Evolutionary conservation across 2,113 vertebrate genomes (phyloP), one percentile per base, ranked within the genome.

Genomic region (Ploceus nigricollis): DNA sequence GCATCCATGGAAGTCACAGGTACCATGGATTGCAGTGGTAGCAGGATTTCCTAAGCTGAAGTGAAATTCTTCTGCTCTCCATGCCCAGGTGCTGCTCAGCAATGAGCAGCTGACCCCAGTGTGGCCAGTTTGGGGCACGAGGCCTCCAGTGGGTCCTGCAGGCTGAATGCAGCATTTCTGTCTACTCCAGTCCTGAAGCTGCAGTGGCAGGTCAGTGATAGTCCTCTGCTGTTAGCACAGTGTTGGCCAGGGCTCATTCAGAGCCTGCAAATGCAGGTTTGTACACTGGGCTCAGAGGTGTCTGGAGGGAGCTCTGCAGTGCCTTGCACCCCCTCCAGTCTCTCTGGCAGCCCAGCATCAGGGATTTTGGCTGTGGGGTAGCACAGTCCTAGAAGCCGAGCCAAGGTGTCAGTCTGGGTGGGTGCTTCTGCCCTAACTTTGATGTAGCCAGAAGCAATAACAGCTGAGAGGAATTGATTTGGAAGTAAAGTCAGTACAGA

Each of bases 231-330:
- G 35, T 8, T 1, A 24, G 71, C 23, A 5, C 7, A n/a, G n/a
- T n/a, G n/a, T n/a, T n/a, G n/a, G n/a, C n/a, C n/a, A 9, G 23
- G 25, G 20, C 6, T 2, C 1, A 11, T 15, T 25, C 30, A 3
- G 8, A 31, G 17, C 18, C 72, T n/a, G 53, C 31, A 53, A 30
- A 23, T 3, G 35, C 21, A 37, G 47, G 16, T 16, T 53, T 28
- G 4, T 18, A 3, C 13, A 5, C 14, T 17, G 9, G 10, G 27
- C 15, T n/a, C 4, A 4, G 40, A 31, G 15, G 15, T 4, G 40
- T 5, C 5, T 39, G 22, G 50, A 44, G 19, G 42, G 53, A 30
- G 1, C 19, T 37, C 50, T 42, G n/a, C 10, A 42, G 42, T 53
- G 53, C 27, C 47, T 76, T 12, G 2, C 47, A 13, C 9, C 61